Conservation (phyloP, 30 jellyfish, hydroid and myxozoan species). For the Turritopsis dohrnii region DNA sequence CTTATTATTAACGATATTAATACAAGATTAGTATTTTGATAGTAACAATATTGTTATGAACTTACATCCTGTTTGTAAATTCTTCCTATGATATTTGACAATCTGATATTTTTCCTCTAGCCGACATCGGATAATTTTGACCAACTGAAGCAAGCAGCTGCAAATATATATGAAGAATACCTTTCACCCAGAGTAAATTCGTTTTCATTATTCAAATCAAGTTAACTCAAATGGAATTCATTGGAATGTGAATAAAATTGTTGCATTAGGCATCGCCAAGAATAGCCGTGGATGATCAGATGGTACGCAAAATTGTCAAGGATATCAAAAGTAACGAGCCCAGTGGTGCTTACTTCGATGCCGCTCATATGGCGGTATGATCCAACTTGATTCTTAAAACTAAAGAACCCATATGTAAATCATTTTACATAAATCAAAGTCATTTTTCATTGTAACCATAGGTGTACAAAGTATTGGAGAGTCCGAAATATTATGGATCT, state of each 20-base stretch:
- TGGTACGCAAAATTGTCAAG: constrained; percentile 81
- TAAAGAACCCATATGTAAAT: too few species aligned
- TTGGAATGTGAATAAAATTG: neutral
- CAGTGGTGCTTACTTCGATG: constrained; percentile 98
- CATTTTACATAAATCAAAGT: neutral
- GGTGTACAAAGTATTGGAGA: constrained; percentile 75
- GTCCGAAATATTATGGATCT: constrained; percentile 92
- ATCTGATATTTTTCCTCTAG: constrained; percentile 28
- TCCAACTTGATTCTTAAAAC: too few species aligned
- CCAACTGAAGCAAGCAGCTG: constrained; percentile 91
- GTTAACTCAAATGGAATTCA: neutral
- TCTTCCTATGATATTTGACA: too few species aligned
- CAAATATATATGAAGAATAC: constrained; percentile 90
- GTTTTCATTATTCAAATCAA: neutral
- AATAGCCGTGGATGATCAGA: constrained; percentile 80
- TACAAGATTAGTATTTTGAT: too few species aligned
- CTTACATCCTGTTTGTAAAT: too few species aligned
- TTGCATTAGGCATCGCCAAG: constrained; percentile 80
- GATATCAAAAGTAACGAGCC: constrained; percentile 92
- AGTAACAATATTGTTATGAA: too few species aligned
- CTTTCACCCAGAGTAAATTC: constrained; percentile 72
- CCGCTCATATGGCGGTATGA: constrained; percentile 96
- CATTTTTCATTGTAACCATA: neutral
- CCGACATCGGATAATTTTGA: constrained; percentile 71
- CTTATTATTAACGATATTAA: too few species aligned